phyloP scores from a whole-genome alignment of 1,140 invertebrate species.

The Theocolax elegans region DNA sequence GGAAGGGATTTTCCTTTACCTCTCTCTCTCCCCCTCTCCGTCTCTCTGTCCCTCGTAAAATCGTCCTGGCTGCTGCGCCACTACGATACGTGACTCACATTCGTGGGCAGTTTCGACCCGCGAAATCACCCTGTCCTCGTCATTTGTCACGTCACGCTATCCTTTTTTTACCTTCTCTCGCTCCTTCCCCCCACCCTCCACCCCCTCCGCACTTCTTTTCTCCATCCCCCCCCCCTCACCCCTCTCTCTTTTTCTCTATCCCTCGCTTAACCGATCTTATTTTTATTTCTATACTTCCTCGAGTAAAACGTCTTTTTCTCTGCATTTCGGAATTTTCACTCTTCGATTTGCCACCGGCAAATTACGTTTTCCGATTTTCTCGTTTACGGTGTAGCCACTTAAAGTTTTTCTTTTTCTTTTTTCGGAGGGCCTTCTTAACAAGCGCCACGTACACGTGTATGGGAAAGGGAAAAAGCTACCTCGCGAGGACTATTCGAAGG shows the following conservation, averaged over 20 bases:
- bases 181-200: neutral
- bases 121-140: slow-evolving; percentile 34
- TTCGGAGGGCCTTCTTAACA: too few species aligned
- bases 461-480: neutral
- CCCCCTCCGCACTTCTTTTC: neutral
- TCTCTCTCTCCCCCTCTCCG: neutral
- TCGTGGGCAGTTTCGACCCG: slow-evolving; percentile 9
- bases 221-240: neutral
- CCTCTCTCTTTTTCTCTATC: neutral
- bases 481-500: neutral
- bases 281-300: too few species aligned
- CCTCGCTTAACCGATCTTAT: neutral
- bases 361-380: slow-evolving; percentile 24
- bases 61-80: neutral
- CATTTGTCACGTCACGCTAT: slow-evolving; percentile 28
- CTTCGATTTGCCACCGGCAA: slow-evolving; percentile 9
- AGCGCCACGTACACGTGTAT: too few species aligned
- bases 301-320: neutral
- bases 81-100: slow-evolving; percentile 41
- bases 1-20: neutral
- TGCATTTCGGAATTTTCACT: slow-evolving; percentile 17
- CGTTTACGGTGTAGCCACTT: neutral
- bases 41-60: slow-evolving; percentile 23
- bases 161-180: neutral
- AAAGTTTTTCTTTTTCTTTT: neutral